These are phyloP conservation scores for Cremastinae sp. DNA, from an alignment of 2,888 invertebrate genomes.

Conservation along the genomic window DNA sequence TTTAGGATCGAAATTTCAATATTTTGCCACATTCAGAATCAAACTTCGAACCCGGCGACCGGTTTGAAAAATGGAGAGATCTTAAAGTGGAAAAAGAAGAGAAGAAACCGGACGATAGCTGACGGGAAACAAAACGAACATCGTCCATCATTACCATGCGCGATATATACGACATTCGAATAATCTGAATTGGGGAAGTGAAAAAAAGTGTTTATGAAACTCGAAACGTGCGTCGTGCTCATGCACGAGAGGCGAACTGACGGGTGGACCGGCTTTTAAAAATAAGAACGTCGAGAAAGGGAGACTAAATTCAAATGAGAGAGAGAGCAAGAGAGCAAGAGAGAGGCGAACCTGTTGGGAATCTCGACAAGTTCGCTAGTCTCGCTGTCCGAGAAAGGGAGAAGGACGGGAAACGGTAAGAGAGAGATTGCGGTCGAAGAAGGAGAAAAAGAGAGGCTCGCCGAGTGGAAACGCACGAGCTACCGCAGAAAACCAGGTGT, in stretches of 20 bases:
- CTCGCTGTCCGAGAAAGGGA: slow-evolving; percentile 35
- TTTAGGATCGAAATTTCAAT: too few relatives aligned
- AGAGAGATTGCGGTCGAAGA: slow-evolving; percentile 43
- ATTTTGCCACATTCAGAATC: too few relatives aligned
- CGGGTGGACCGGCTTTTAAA: slow-evolving; percentile 58
- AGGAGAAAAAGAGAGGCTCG: slow-evolving; percentile 25
- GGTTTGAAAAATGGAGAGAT: too few relatives aligned
- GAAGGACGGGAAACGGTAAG: slow-evolving; percentile 8
- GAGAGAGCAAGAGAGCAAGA: slow-evolving; percentile 14
- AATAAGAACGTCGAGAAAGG: slow-evolving; percentile 60
- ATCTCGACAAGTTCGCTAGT: slow-evolving; percentile 29
- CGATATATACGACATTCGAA: background rate
- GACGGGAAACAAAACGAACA: too few relatives aligned
- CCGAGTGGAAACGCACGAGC: slow-evolving; percentile 55
- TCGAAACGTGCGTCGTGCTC: background rate
- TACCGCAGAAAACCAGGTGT: slow-evolving; percentile 64
- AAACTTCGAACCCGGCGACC: too few relatives aligned
- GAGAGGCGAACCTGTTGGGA: slow-evolving; percentile 42
- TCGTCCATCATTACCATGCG: too few relatives aligned
- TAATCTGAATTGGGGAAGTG: background rate
- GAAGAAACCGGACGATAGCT: too few relatives aligned
- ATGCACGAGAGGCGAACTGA: background rate
- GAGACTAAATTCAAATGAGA: slow-evolving; percentile 4
- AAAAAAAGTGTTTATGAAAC: slow-evolving; percentile 10
- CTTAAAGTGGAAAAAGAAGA: too few relatives aligned